phyloP scores from a whole-genome alignment of 2,797 vertebrate genomes.

The Salmo trutta region DNA sequence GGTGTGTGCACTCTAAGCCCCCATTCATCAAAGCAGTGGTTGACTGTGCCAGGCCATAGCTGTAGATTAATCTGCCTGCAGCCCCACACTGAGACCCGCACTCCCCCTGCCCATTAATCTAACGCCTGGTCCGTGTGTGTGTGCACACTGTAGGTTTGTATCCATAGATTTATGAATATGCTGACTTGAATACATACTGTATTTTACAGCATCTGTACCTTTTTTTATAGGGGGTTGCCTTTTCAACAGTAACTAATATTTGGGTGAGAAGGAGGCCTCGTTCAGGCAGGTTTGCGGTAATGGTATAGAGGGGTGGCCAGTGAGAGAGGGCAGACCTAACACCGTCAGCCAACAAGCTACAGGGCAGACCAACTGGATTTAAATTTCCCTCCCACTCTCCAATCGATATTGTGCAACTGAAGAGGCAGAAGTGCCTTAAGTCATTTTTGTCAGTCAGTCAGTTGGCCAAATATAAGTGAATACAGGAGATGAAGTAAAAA shows the following conservation, averaged over 20 bases:
- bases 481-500: slow-evolving; percentile 13
- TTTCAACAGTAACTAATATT: background rate
- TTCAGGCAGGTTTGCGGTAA: background rate
- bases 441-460: slow-evolving; percentile 34
- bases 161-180: background rate
- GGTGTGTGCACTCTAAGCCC: slow-evolving; percentile 55
- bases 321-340: background rate
- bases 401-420: slow-evolving; percentile 22
- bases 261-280: background rate
- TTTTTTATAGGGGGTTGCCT: background rate
- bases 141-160: background rate
- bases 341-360: slow-evolving; percentile 3
- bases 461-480: slow-evolving; percentile 25
- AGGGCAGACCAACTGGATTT: slow-evolving; percentile 11
- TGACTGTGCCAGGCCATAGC: slow-evolving; percentile 51
- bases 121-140: slow-evolving; percentile 34
- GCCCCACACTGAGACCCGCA: slow-evolving; percentile 51
- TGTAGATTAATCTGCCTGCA: slow-evolving; percentile 67
- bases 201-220: background rate
- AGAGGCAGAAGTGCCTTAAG: slow-evolving; percentile 26
- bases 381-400: background rate
- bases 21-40: slow-evolving; percentile 70
- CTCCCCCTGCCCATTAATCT: slow-evolving; percentile 67
- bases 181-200: background rate
- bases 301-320: background rate